Percentiles rank a stretch among this genome's conserved stretches.
Conservation (phyloP, 2,797 vertebrate species). For the Pyrrhura leucotis region DNA sequence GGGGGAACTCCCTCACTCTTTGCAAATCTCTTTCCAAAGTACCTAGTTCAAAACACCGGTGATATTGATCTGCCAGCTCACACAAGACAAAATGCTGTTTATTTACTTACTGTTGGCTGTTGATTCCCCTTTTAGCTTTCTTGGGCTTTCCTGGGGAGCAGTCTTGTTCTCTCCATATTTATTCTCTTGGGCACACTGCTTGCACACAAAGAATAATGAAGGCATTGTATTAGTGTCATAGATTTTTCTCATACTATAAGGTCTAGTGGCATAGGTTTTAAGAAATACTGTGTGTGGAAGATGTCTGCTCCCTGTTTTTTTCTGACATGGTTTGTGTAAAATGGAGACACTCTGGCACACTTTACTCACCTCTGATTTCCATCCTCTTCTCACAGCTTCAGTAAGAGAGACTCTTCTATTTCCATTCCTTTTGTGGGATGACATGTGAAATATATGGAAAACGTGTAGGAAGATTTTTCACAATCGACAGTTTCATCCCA, state of each 20-base stretch:
- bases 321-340: neutral
- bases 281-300: neutral
- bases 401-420: slow-evolving; percentile 44
- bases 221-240: neutral
- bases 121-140: neutral
- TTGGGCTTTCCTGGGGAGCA: neutral
- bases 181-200: neutral
- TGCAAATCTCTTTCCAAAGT: neutral
- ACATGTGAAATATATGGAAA: slow-evolving; percentile 58
- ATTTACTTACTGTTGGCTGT: neutral
- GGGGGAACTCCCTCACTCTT: neutral
- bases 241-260: neutral
- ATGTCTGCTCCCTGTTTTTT: neutral
- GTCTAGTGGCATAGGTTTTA: neutral
- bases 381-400: slow-evolving; percentile 3
- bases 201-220: neutral
- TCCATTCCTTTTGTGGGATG: slow-evolving; percentile 55
- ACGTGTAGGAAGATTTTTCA: slow-evolving; percentile 55
- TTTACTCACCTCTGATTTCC: slow-evolving; percentile 9
- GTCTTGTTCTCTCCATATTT: neutral
- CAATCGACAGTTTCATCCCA: slow-evolving; percentile 27
- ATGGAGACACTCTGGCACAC: neutral
- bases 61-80: neutral
- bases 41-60: neutral
- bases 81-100: neutral